Base-by-base conservation (phyloP, 2,888 invertebrate species). In the Eulithis testata region DNA sequence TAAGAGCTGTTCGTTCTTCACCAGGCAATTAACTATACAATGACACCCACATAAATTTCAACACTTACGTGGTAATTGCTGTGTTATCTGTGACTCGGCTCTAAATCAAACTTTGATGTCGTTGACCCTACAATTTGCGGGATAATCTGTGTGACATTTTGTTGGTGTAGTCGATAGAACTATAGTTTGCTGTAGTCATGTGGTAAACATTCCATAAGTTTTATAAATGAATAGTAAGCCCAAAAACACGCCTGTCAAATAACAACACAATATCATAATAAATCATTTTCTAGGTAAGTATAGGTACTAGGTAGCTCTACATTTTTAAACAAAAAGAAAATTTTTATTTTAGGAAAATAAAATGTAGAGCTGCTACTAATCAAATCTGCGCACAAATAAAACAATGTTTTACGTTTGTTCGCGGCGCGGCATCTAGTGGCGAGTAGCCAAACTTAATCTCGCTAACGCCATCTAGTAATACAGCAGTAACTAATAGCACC, bases 31-130 rank as follows among this genome's bases (percentile, higher is more conserved):
- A 83, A 71, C 69, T 21, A 55, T 31, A 86, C 86, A 88, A 88
- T 89, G 84, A 86, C 88, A 82, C 87, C 86, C 82, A 88, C 88
- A 72, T 73, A 68, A 70, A 63, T 71, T 47, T 72, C 75, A 71
- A 64, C 59, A 50, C 63, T 62, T 60, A 60, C 59, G 37, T 56
- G 45, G 49, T 64, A 49, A 63, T 50, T 60, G 37, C 9, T 37
- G 36, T 47, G 11, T 43, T 54, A 61, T 52, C 60, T 67, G 57
- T 63, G 60, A 40, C 60, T 14, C 31, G 68, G 74, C 70, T 76
- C 76, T 75, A 76, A 77, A 79, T 80, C 74, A 75, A 76, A 78
- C 74, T 69, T 73, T 66, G 61, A 74, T 73, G 83, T 80, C 82
- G 69, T 73, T 80, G 84, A 84, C 79, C 84, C 75, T 63, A 72